Evolutionary conservation across 2,888 invertebrate genomes (phyloP).

Genomic region (Agonopterix arenella): DNA sequence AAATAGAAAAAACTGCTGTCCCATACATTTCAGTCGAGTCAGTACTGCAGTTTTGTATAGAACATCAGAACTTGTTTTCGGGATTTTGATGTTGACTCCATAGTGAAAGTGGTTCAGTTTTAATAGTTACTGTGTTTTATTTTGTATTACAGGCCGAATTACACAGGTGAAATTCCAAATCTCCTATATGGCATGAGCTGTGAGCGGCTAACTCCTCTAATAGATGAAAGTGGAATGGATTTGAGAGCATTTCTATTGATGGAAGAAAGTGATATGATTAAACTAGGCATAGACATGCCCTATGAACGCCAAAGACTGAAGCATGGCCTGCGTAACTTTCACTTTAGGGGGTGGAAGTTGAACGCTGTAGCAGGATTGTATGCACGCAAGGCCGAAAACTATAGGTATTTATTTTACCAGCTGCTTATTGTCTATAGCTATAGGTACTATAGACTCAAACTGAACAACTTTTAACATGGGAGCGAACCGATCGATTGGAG

Average conservation of each 20-base stretch:
- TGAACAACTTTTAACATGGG: no score
- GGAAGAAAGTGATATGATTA: constrained; percentile 73
- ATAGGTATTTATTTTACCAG: constrained; percentile 42
- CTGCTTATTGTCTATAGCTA: no score
- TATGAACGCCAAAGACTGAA: constrained; percentile 76
- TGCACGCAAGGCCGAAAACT: constrained; percentile 51
- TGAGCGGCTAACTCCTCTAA: constrained; percentile 59
- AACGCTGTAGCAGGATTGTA: constrained; percentile 59
- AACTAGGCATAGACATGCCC: constrained; percentile 76
- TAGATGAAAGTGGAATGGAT: constrained; percentile 66
- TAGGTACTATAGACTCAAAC: no score
- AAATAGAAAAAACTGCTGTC: no score
- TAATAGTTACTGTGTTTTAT: no score
- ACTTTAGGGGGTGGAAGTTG: constrained; percentile 73
- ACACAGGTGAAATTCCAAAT: constrained; percentile 69
- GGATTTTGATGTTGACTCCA: no score
- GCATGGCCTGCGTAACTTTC: constrained; percentile 74
- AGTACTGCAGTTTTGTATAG: no score
- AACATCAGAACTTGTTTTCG: no score
- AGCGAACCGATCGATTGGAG: no score
- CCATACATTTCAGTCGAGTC: no score
- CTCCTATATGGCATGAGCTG: constrained; percentile 79
- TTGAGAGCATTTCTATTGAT: constrained; percentile 75
- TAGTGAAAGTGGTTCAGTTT: no score
- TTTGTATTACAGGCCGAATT: constrained; percentile 55